These are phyloP conservation scores for Naja naja DNA, from an alignment of 2,113 vertebrate genomes.

Conservation along the genomic window DNA sequence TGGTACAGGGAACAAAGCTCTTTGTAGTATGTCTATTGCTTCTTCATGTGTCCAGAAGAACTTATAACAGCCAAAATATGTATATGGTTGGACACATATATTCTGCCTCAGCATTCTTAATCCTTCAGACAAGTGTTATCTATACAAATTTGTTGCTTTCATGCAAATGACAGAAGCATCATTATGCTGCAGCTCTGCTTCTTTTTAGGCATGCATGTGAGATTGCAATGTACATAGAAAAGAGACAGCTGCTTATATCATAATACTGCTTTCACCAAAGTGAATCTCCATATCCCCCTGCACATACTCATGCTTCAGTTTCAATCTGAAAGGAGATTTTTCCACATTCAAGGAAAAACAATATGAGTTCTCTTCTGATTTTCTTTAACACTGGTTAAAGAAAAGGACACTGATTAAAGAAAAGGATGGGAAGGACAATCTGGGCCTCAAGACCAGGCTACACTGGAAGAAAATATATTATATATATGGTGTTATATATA, in stretches of 20 bases:
- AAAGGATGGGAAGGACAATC: neutral
- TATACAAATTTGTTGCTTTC: neutral
- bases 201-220: neutral
- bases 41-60: neutral
- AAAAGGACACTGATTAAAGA: too few relatives aligned
- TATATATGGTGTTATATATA: too few relatives aligned
- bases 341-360: neutral
- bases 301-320: neutral
- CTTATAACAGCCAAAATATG: neutral
- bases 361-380: neutral
- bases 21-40: neutral
- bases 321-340: neutral
- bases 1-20: neutral
- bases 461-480: too few relatives aligned
- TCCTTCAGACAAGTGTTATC: neutral
- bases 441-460: neutral
- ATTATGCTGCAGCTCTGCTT: neutral
- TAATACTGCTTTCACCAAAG: neutral
- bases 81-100: neutral
- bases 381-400: neutral
- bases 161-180: neutral
- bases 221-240: neutral
- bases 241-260: neutral
- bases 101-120: neutral
- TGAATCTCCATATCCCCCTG: neutral